Evolutionary conservation across 2,888 invertebrate species (phyloP).

Genomic region (Pyrrhia umbra): DNA sequence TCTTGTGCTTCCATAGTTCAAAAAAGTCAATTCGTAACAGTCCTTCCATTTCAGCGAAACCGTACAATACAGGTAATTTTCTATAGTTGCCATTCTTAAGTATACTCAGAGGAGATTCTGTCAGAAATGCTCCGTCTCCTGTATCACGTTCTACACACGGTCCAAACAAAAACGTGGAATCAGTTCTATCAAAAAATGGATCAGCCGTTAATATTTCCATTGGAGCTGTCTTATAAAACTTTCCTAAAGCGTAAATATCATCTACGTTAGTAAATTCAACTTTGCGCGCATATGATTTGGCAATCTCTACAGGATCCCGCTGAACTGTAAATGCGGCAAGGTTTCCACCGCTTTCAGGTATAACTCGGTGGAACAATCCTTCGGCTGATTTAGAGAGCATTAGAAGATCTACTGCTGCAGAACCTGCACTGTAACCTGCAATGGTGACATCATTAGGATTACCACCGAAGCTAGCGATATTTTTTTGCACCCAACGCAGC

Average conservation of each 20-base stretch:
- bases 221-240: conserved; percentile 70
- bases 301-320: conserved; percentile 67
- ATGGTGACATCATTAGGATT: conserved; percentile 75
- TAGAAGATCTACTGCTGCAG: conserved; percentile 69
- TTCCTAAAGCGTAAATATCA: conserved; percentile 71
- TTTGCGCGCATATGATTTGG: conserved; percentile 64
- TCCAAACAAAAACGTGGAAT: conserved; percentile 52
- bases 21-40: conserved; percentile 56
- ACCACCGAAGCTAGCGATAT: conserved; percentile 74
- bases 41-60: conserved; percentile 73
- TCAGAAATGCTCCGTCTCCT: conserved; percentile 65
- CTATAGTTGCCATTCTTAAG: conserved; percentile 66
- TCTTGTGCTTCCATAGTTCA: conserved; percentile 65
- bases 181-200: conserved; percentile 50
- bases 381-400: conserved; percentile 68
- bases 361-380: conserved; percentile 72
- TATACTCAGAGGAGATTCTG: conserved; percentile 69
- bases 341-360: conserved; percentile 73
- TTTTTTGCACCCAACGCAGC: conserved; percentile 73
- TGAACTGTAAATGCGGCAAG: conserved; percentile 66
- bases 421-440: conserved; percentile 71
- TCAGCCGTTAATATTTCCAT: conserved; percentile 64
- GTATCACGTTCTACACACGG: conserved; percentile 68
- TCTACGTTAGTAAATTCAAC: conserved; percentile 66
- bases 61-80: conserved; percentile 73